These are phyloP conservation scores for Amblyjoppa fuscipennis DNA, from an alignment of 2,888 invertebrate genomes.

Conservation along the genomic window DNA sequence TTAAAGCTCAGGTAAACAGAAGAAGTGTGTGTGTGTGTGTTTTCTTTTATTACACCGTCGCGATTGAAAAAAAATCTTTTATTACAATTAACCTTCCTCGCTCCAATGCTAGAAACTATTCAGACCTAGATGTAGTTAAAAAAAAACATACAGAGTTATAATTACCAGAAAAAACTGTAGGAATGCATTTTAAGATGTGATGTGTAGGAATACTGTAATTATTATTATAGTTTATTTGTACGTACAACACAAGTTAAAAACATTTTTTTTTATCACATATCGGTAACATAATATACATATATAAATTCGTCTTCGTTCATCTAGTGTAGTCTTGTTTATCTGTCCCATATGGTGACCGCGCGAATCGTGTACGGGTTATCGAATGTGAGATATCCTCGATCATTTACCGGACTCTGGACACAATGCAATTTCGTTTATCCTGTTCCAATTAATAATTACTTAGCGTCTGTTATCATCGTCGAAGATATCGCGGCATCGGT, in stretches of 20 bases:
- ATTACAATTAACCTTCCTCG: background rate
- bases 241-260: slow-evolving; percentile 59
- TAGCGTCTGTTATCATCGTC: background rate
- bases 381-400: background rate
- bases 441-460: background rate
- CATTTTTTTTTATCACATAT: slow-evolving; percentile 62
- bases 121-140: background rate
- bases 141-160: background rate
- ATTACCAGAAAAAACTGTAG: background rate
- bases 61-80: background rate
- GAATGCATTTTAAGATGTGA: slow-evolving; percentile 17
- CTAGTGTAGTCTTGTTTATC: slow-evolving; percentile 7
- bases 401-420: background rate
- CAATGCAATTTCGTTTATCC: background rate
- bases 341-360: background rate
- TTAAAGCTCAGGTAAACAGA: slow-evolving; percentile 45
- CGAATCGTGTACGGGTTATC: background rate
- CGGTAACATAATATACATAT: slow-evolving; percentile 55
- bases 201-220: slow-evolving; percentile 14
- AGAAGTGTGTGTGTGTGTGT: background rate
- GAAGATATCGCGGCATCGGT: background rate
- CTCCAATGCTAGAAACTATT: background rate
- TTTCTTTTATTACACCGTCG: background rate
- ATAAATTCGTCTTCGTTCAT: slow-evolving; percentile 28
- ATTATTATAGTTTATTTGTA: slow-evolving; percentile 61